Evolutionary conservation across 2,113 vertebrate species (phyloP).

Genomic region (Neotoma lepida): DNA sequence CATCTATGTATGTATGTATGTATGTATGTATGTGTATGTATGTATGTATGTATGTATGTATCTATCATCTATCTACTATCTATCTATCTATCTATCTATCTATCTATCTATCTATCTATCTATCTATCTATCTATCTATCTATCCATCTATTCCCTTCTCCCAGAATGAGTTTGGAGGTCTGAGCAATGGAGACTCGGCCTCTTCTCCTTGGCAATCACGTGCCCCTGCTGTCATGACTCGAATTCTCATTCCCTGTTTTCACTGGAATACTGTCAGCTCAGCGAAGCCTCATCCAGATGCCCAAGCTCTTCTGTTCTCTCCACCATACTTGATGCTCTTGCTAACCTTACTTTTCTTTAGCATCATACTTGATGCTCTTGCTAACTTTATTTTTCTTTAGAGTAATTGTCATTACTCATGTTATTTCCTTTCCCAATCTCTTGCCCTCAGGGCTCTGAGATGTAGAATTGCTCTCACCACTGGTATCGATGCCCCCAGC

Average conservation of each 20-base stretch:
- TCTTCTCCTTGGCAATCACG: neutral
- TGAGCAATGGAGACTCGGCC: neutral
- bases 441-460: neutral
- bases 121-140: too few relatives aligned
- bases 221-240: neutral
- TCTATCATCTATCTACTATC: too few relatives aligned
- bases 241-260: neutral
- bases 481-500: neutral
- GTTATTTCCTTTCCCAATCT: neutral
- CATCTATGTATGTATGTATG: too few relatives aligned
- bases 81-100: too few relatives aligned
- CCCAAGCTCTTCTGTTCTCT: neutral
- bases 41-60: too few relatives aligned
- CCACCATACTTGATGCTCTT: neutral
- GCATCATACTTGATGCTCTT: neutral
- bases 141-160: neutral
- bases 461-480: neutral
- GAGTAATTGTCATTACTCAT: neutral
- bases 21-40: too few relatives aligned
- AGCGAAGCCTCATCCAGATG: neutral
- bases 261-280: neutral
- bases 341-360: too few relatives aligned
- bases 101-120: too few relatives aligned
- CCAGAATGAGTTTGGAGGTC: neutral
- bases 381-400: slow-evolving; percentile 18